Evolutionary conservation across 2,113 vertebrate genomes (phyloP), one percentile per base, ranked within the genome.

Genomic region (Ctenodactylus gundi): DNA sequence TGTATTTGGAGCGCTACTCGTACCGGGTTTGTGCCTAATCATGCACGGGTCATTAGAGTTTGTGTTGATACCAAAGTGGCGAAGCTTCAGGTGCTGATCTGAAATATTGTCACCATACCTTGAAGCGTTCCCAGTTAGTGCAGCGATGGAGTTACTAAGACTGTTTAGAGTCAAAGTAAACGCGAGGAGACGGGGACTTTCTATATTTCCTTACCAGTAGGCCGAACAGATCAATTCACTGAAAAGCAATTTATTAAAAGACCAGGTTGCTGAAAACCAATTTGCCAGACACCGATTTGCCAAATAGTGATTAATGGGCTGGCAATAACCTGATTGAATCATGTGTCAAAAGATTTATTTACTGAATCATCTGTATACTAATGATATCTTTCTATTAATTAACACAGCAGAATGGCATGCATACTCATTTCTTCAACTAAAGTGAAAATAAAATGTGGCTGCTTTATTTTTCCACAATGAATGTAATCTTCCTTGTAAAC

Each of bases 321-420:
- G 60, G 85, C 72, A 94, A 92, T 96, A 87, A 96, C 70, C 41
- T 87, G 70, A 95, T 75, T 81, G 57, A 94, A 12, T 86, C 84
- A 67, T 93, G 93, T 81, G 64, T 93, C 55, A 87, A 96, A 86
- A 87, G 70, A 62, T 36, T 36, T 72, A 60, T 91, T 85, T 94
- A 60, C 49, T 57, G 46, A 81, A 84, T 96, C 76, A 94, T 65
- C 75, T 93, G 58, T 84, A 95, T 25, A 62, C 17, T 82, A 62
- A 84, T 76, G 60, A 72, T 25, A 55, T 51, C 10, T 39, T 85
- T 95, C 53, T 90, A 53, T 73, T 67, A 77, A 85, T 13, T 57
- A 17, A 34, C 31, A 62, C 4, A 81, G 70, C 36, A 64, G 29
- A 93, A 93, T 57, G 64, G 44, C 13, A 21, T n/a, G 46, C 67